Conservation (phyloP, 2,888 invertebrate species). For the Pseudolycoriella hygida region DNA sequence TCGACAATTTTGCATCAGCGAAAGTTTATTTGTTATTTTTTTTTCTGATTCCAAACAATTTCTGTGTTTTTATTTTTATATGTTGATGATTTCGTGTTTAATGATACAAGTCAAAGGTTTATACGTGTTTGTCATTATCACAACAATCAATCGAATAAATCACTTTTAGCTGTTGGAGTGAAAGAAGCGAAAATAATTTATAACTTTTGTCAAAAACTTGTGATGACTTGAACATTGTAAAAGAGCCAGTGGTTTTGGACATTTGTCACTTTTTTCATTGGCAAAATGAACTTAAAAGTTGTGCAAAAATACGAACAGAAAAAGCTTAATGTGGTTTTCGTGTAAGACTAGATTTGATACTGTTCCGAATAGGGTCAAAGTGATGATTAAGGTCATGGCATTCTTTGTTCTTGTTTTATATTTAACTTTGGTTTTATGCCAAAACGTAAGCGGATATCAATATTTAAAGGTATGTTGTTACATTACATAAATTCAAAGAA, state of each 20-base stretch:
- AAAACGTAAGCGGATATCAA: constrained; percentile 2
- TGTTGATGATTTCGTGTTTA: neutral
- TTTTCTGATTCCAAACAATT: too few relatives aligned
- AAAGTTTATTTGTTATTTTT: neutral
- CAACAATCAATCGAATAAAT: neutral
- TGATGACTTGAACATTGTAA: too few relatives aligned
- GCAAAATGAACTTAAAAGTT: neutral
- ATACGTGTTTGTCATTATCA: neutral
- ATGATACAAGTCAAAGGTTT: neutral
- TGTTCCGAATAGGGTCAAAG: neutral
- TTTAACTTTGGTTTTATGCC: constrained; percentile 2
- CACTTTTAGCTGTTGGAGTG: neutral
- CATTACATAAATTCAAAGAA: too few relatives aligned
- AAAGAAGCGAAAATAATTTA: too few relatives aligned
- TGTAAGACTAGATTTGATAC: neutral
- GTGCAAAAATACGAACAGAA: neutral
- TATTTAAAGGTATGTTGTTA: neutral
- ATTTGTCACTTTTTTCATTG: neutral
- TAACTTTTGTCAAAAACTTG: too few relatives aligned
- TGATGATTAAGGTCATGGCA: constrained; percentile 4
- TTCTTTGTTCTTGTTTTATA: constrained; percentile 4
- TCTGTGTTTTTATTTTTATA: neutral
- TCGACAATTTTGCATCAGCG: neutral
- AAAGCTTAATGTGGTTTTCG: neutral
- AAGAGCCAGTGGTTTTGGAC: neutral